Percentiles rank a stretch among this genome's conserved stretches.
phyloP scores from a whole-genome alignment of 2,113 vertebrate species.

The Seriola aureovittata region DNA sequence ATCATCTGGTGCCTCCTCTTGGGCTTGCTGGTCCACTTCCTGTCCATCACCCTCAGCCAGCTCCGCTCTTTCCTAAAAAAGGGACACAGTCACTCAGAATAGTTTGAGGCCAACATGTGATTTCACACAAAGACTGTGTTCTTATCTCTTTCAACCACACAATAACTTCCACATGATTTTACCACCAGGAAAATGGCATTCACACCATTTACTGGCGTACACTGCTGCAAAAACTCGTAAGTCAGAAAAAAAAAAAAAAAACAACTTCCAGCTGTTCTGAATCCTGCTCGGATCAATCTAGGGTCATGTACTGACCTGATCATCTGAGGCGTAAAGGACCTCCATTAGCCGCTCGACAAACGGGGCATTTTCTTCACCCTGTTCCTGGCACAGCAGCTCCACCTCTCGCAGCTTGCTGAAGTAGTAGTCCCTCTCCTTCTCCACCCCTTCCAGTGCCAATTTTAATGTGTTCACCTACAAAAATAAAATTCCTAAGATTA shows the following conservation, averaged over 20 bases:
- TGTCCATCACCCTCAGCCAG: slow-evolving; percentile 87
- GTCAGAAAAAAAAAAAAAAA: not conserved
- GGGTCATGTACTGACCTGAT: slow-evolving; percentile 87
- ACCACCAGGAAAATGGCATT: not conserved
- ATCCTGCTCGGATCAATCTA: not conserved
- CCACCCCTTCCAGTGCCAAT: slow-evolving; percentile 95
- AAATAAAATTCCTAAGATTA: not conserved
- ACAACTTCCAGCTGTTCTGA: not conserved
- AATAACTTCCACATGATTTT: slow-evolving; percentile 41
- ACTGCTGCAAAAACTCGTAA: not conserved
- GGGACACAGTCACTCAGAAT: not conserved
- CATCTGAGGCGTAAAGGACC: slow-evolving; percentile 94
- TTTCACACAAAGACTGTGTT: slow-evolving; percentile 33
- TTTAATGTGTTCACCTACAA: slow-evolving; percentile 95
- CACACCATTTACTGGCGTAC: not conserved
- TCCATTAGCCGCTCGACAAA: slow-evolving; percentile 97
- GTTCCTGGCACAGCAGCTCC: slow-evolving; percentile 97
- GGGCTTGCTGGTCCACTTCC: slow-evolving; percentile 91
- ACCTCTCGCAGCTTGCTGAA: slow-evolving; percentile 98
- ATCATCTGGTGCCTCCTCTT: slow-evolving; percentile 89
- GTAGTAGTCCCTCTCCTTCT: slow-evolving; percentile 99
- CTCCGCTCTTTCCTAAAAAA: slow-evolving; percentile 89
- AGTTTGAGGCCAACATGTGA: slow-evolving; percentile 33
- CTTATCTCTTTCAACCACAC: slow-evolving; percentile 24
- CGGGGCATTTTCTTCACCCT: slow-evolving; percentile 92